Evolutionary conservation across 2,888 invertebrate genomes (phyloP).

Genomic region (Latrodectus hesperus): DNA sequence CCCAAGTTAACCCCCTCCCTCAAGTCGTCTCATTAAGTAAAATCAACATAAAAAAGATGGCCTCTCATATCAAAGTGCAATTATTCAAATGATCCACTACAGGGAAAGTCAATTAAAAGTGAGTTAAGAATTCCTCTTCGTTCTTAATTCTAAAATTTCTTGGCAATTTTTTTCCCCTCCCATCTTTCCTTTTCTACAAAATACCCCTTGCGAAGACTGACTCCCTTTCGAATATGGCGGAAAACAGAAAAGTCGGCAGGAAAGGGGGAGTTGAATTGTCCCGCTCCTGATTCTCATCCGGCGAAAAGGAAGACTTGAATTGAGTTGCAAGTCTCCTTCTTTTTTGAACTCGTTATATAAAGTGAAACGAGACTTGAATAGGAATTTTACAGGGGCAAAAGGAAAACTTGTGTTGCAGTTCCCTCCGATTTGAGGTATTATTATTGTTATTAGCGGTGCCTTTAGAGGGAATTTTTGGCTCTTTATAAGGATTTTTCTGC

Average conservation of each 20-base stretch:
- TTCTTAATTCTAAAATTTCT: conserved; percentile 37
- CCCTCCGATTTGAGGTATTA: conserved; percentile 62
- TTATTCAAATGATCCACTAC: conserved; percentile 65
- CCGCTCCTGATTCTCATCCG: conserved; percentile 39
- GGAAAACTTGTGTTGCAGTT: conserved; percentile 44
- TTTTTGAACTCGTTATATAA: conserved; percentile 59
- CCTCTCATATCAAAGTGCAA: conserved; percentile 44
- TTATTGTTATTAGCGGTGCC: conserved; percentile 49
- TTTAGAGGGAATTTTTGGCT: conserved; percentile 22
- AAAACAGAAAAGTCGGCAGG: conserved; percentile 57
- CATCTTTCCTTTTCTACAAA: conserved; percentile 23
- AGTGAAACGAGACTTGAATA: conserved; percentile 36
- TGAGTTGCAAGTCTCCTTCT: conserved; percentile 60
- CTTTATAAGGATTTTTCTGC: conserved; percentile 36
- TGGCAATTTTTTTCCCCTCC: conserved; percentile 1
- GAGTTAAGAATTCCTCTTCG: conserved; percentile 24
- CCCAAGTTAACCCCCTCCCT: neutral
- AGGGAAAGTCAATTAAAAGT: conserved; percentile 62
- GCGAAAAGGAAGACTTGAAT: conserved; percentile 53
- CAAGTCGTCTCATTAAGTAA: conserved; percentile 51
- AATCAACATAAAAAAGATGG: conserved; percentile 57
- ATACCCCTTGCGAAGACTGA: neutral
- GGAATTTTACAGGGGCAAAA: conserved; percentile 26
- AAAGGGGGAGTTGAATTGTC: conserved; percentile 63
- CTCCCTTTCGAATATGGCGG: conserved; percentile 42